phyloP scores from a whole-genome alignment of 1,140 invertebrate genomes.

The Trinorchestia longiramus region DNA sequence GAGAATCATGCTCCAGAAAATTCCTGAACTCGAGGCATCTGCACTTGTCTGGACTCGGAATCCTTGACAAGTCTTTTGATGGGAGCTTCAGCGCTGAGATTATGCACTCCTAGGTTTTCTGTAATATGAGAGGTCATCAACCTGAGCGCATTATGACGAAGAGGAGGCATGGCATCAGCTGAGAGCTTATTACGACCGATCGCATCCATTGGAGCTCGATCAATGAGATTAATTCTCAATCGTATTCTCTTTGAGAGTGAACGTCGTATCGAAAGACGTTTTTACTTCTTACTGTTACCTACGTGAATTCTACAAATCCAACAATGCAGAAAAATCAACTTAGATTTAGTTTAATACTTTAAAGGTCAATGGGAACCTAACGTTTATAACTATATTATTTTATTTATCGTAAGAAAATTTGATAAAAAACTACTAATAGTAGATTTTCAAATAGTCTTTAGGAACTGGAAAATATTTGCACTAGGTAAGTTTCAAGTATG shows the following conservation, averaged over 20 bases:
- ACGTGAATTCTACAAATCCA: neutral
- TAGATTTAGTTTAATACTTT: neutral
- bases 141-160: neutral
- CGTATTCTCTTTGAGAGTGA: neutral
- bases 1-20: neutral
- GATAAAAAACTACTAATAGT: too few species aligned
- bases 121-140: conserved; percentile 17
- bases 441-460: too few species aligned
- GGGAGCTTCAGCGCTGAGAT: conserved; percentile 27
- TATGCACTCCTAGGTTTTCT: neutral
- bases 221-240: neutral
- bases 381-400: neutral
- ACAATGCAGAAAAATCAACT: neutral
- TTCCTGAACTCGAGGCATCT: neutral
- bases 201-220: neutral
- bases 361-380: neutral
- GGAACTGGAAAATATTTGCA: too few species aligned
- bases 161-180: neutral
- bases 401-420: too few species aligned
- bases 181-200: neutral
- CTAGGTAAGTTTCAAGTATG: neutral
- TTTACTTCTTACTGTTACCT: neutral
- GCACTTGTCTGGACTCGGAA: neutral
- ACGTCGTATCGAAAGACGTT: neutral
- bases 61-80: conserved; percentile 43